A percentile compares a stretch with the other conserved stretches of the same genome.
These are phyloP conservation scores for Phylloscopus collybita DNA, from an alignment of 2,797 vertebrate genomes.

Conservation along the genomic window DNA sequence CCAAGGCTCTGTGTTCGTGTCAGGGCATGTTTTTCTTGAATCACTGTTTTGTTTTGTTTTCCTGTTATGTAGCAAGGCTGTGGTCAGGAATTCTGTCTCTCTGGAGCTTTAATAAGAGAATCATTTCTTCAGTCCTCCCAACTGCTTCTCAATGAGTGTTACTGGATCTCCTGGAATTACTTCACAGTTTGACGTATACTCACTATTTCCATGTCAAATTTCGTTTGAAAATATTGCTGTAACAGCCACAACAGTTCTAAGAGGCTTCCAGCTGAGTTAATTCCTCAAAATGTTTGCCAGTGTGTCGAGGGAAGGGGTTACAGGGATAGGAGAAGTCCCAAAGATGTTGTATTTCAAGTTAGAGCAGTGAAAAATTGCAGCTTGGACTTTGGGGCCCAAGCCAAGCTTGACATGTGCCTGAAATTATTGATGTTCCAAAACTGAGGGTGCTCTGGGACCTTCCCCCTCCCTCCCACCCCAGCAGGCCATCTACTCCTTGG, in stretches of 20 bases:
- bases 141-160: slow-evolving; percentile 4
- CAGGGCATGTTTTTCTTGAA: slow-evolving; percentile 33
- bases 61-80: slow-evolving; percentile 1
- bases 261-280: background rate
- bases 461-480: background rate
- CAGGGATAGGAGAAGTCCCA: background rate
- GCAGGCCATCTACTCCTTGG: background rate
- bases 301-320: background rate
- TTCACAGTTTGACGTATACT: slow-evolving; percentile 1
- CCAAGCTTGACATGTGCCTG: background rate
- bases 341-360: background rate
- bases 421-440: background rate
- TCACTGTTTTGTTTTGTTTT: slow-evolving; percentile 16
- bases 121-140: slow-evolving; percentile 1
- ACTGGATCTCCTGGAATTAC: slow-evolving; percentile 19
- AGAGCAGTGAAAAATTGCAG: background rate
- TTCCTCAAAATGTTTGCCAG: background rate
- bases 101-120: slow-evolving; percentile 1
- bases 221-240: background rate
- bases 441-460: background rate
- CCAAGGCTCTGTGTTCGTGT: background rate
- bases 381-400: background rate
- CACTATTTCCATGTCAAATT: slow-evolving; percentile 22
- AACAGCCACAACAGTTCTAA: background rate
- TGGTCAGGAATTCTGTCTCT: slow-evolving; percentile 43